These are phyloP conservation scores for Trachymyrmex septentrionalis DNA, from an alignment of 1,140 invertebrate species.

Conservation along the genomic window DNA sequence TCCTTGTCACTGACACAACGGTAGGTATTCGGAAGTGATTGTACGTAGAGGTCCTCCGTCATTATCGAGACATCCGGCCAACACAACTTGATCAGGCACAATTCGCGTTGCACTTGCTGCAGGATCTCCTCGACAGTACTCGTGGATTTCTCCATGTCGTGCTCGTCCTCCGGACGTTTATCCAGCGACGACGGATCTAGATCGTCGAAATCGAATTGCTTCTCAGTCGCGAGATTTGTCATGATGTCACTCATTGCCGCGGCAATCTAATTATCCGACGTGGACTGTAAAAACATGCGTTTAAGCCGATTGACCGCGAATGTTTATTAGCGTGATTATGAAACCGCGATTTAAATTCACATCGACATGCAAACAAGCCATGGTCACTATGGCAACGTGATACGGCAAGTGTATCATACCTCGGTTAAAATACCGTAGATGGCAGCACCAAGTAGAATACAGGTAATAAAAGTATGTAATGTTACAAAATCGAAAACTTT, in stretches of 20 bases:
- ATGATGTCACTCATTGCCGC: background rate
- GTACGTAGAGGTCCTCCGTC: constrained; percentile 86
- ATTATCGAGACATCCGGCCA: constrained; percentile 86
- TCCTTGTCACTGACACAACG: constrained; percentile 92
- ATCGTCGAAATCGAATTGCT: background rate
- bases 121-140: constrained; percentile 74
- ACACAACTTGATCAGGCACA: constrained; percentile 86
- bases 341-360: constrained; percentile 22
- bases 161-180: background rate
- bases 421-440: background rate
- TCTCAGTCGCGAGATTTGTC: background rate
- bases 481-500: background rate
- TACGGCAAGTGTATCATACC: background rate
- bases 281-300: background rate
- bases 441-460: constrained; percentile 11
- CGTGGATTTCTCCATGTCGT: background rate
- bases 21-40: constrained; percentile 90
- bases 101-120: constrained; percentile 83
- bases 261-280: background rate
- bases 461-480: background rate
- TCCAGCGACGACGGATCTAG: no score
- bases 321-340: constrained; percentile 23
- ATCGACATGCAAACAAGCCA: background rate
- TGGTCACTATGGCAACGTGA: constrained; percentile 13
- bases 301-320: background rate